phyloP scores from a whole-genome alignment of 2,888 invertebrate genomes.

The Ectropis crepuscularia region DNA sequence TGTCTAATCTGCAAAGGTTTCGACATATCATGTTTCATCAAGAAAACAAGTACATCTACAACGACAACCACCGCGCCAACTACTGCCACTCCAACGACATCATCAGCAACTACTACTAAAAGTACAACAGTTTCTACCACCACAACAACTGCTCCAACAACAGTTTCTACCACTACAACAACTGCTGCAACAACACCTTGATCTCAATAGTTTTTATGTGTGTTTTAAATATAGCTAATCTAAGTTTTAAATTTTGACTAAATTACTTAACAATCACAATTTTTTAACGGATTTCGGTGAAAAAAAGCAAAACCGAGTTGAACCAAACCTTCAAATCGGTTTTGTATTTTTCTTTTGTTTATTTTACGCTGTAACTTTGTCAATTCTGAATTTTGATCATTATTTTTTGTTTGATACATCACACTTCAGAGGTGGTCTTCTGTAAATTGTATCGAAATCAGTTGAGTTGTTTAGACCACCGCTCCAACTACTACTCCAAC shows the following conservation, averaged over 20 bases:
- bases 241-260: too few relatives aligned
- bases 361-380: too few relatives aligned
- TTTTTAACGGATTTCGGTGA: too few relatives aligned
- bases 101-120: slow-evolving; percentile 6
- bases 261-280: too few relatives aligned
- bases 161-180: slow-evolving; percentile 1
- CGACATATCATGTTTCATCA: slow-evolving; percentile 45
- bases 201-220: not conserved
- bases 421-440: too few relatives aligned
- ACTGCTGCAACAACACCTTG: slow-evolving; percentile 11
- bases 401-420: too few relatives aligned
- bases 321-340: too few relatives aligned
- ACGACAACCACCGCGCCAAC: slow-evolving; percentile 35
- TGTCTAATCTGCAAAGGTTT: slow-evolving; percentile 62
- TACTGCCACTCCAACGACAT: slow-evolving; percentile 19
- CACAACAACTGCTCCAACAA: slow-evolving; percentile 9
- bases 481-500: slow-evolving; percentile 29
- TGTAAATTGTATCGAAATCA: too few relatives aligned
- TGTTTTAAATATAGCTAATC: too few relatives aligned
- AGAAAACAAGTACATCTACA: slow-evolving; percentile 34
- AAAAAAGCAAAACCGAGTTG: too few relatives aligned
- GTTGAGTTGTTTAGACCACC: slow-evolving; percentile 12
- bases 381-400: too few relatives aligned
- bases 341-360: too few relatives aligned
- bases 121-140: slow-evolving; percentile 11